Evolutionary conservation across 2,888 invertebrate genomes (phyloP), one percentile per base, ranked within the genome.

Genomic region (Chydorus sphaericus): DNA sequence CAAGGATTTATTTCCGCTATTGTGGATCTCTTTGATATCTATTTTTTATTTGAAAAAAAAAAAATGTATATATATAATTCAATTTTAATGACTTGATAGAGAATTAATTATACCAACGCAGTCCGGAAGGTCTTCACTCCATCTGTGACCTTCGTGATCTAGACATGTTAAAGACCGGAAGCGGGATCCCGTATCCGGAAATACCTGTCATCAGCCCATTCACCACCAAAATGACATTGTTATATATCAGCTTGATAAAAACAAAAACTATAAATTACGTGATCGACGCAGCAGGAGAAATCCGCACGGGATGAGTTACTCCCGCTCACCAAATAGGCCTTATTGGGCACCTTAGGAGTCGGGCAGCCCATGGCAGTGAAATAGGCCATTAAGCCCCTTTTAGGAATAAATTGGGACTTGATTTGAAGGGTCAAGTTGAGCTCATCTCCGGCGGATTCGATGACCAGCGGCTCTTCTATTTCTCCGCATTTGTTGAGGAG

Each of bases 331-430:
- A 50, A 30, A 14, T 50, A 50, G 29, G 29, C 30, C 20, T 50
- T 28, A 20, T 29, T 31, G 11, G 50, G 50, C 14, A 20, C 11
- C 16, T 20, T 3, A 4, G 50, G 50, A 23, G 50, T 50, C 3
- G 50, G 50, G 18, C 50, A 50, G 3, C 50, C 50, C 29, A 31
- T 31, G 4, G 50, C 50, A 36, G 52, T 52, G 52, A 52, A 52
- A 23, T 52, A 36, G 36, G 36, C 26, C 33, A 52, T 18, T 4
- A 52, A 18, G 8, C 52, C 52, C n/a, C 52, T 16, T 20, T 52
- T 52, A 1, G 52, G 23, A 8, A 36, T 36, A n/a, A 33, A 33
- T 5, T 31, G 16, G 6, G 52, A 52, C 16, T 31, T 36, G 23
- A 52, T 37, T 16, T 33, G 36, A 14, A 52, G 36, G 20, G 52